These are phyloP conservation scores for Rhagonycha lutea DNA, from an alignment of 2,888 invertebrate species.

Conservation along the genomic window DNA sequence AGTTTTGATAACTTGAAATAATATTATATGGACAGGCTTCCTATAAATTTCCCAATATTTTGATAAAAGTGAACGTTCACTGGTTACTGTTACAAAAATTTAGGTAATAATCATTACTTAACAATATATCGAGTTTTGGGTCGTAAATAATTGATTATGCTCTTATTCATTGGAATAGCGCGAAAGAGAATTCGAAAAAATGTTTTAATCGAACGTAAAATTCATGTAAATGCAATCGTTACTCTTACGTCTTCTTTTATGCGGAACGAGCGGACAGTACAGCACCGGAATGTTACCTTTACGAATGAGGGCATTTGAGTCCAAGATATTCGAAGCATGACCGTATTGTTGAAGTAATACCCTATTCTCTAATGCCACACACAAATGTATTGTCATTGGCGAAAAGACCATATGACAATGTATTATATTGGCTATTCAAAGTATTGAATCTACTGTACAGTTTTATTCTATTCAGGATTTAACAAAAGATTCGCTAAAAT, in stretches of 20 bases:
- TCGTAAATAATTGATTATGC: not conserved
- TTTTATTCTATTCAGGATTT: slow-evolving; percentile 53
- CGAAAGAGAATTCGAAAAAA: not conserved
- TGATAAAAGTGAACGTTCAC: not conserved
- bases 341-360: slow-evolving; percentile 48
- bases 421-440: slow-evolving; percentile 55
- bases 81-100: not conserved
- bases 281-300: slow-evolving; percentile 32
- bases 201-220: slow-evolving; percentile 11
- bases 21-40: not conserved
- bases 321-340: slow-evolving; percentile 34
- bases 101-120: not conserved
- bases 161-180: not conserved
- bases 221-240: slow-evolving; percentile 34
- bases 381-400: slow-evolving; percentile 54
- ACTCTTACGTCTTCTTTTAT: slow-evolving; percentile 37
- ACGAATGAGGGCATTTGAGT: slow-evolving; percentile 24
- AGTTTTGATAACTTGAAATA: not conserved
- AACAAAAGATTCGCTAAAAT: slow-evolving; percentile 53
- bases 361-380: slow-evolving; percentile 54
- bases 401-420: slow-evolving; percentile 57
- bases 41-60: not conserved
- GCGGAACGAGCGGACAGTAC: slow-evolving; percentile 22
- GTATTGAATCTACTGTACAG: slow-evolving; percentile 54
- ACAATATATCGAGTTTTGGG: not conserved